A percentile compares a stretch with the other conserved stretches of the same genome.
phyloP scores from a whole-genome alignment of 2,797 vertebrate genomes.

The Leptoclinus maculatus region DNA sequence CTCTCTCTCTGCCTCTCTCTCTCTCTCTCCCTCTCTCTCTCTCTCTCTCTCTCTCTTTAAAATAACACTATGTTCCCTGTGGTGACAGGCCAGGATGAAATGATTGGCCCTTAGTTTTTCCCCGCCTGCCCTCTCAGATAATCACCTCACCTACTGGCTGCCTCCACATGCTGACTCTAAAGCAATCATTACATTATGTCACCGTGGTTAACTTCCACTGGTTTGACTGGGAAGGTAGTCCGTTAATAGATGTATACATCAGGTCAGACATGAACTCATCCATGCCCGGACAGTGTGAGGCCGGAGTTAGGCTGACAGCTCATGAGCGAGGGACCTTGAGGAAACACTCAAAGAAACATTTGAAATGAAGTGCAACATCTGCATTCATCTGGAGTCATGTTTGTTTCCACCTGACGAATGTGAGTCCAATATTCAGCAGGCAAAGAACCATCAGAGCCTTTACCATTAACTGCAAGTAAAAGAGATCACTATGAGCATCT shows the following conservation, averaged over 20 bases:
- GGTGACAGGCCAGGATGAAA: slow-evolving; percentile 79
- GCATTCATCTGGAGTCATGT: not conserved
- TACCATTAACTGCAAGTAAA: not conserved
- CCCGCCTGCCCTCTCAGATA: slow-evolving; percentile 73
- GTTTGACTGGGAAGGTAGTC: slow-evolving; percentile 29
- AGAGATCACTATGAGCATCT: not conserved
- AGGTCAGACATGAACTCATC: not conserved
- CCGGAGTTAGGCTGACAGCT: not conserved
- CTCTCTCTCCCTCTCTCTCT: slow-evolving; percentile 15
- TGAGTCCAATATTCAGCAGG: not conserved
- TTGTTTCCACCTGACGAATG: not conserved
- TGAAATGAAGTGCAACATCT: not conserved
- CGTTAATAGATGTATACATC: not conserved
- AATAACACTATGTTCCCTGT: slow-evolving; percentile 73
- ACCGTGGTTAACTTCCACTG: slow-evolving; percentile 39
- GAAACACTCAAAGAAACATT: not conserved
- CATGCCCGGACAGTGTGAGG: not conserved
- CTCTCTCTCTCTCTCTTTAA: slow-evolving; percentile 62
- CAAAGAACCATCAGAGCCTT: not conserved
- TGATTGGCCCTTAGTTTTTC: slow-evolving; percentile 82
- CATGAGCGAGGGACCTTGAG: not conserved
- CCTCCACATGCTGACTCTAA: slow-evolving; percentile 69
- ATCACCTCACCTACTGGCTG: slow-evolving; percentile 73
- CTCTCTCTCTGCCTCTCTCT: slow-evolving; percentile 52
- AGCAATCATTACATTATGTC: slow-evolving; percentile 48